phyloP scores from a whole-genome alignment of 2,888 invertebrate species.

The Smittia aterrima region DNA sequence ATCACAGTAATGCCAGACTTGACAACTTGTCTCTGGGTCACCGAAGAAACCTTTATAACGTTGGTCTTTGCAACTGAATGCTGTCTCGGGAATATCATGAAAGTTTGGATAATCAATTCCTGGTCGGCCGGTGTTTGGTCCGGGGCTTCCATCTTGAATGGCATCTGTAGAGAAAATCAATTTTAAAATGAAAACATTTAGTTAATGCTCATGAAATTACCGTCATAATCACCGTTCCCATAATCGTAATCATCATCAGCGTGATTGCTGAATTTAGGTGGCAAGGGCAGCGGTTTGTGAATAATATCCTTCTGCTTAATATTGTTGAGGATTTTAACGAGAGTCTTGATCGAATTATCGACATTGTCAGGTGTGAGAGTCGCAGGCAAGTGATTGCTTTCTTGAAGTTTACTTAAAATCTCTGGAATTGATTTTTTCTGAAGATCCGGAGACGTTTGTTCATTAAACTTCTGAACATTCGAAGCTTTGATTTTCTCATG shows the following conservation, averaged over 20 bases:
- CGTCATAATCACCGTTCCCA: conserved; percentile 49
- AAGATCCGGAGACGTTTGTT: conserved; percentile 46
- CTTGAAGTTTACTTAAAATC: conserved; percentile 69
- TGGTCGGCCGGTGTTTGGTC: conserved; percentile 53
- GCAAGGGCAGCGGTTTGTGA: conserved; percentile 48
- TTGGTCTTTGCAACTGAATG: conserved; percentile 78
- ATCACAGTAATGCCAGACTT: conserved; percentile 92
- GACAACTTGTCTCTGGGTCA: conserved; percentile 82
- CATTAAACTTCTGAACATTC: background rate
- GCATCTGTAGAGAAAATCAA: conserved; percentile 1
- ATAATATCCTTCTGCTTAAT: conserved; percentile 58
- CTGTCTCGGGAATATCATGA: conserved; percentile 70
- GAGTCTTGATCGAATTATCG: conserved; percentile 72
- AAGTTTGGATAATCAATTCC: conserved; percentile 75
- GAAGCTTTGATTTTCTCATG: background rate
- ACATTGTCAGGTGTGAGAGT: conserved; percentile 74
- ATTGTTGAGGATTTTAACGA: conserved; percentile 71
- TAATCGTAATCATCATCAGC: conserved; percentile 48
- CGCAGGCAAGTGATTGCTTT: conserved; percentile 73
- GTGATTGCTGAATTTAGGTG: conserved; percentile 48
- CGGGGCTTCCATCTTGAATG: conserved; percentile 61
- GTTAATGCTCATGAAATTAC: conserved; percentile 38
- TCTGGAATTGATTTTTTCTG: conserved; percentile 58
- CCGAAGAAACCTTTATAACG: conserved; percentile 89
- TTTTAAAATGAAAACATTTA: conserved; percentile 7